Percentiles rank a stretch among this genome's conserved stretches.
These are phyloP conservation scores for Patella vulgata DNA, from an alignment of 1,140 invertebrate genomes.

Conservation along the genomic window DNA sequence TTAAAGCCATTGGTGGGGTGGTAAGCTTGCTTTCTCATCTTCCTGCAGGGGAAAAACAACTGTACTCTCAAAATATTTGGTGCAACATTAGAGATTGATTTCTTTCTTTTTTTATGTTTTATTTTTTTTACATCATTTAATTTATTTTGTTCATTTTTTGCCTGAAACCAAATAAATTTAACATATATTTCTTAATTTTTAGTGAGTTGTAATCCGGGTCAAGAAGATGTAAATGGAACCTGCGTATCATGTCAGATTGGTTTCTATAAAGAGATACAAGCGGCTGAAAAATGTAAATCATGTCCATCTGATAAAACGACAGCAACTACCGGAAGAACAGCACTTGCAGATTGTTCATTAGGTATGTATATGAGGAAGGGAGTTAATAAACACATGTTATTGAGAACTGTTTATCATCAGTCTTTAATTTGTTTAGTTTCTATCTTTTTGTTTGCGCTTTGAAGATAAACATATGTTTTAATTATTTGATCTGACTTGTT, in stretches of 20 bases:
- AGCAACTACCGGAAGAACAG: constrained; percentile 11
- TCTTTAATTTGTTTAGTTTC: background rate
- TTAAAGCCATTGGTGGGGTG: no score
- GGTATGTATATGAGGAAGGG: constrained; percentile 23
- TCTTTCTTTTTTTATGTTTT: no score
- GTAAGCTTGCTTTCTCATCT: no score
- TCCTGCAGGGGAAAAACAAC: no score
- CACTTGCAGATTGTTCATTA: constrained; percentile 16
- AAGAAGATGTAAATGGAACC: constrained; percentile 13
- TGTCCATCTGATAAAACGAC: constrained; percentile 36
- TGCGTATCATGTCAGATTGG: constrained; percentile 37
- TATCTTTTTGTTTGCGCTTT: background rate
- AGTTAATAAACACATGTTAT: no score
- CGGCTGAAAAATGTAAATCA: constrained; percentile 15
- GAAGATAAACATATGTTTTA: background rate
- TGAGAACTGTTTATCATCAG: background rate
- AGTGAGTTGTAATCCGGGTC: constrained; percentile 24
- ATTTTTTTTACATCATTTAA: no score
- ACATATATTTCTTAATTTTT: no score
- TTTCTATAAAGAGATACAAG: constrained; percentile 25
- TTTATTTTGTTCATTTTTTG: no score
- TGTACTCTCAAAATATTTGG: no score
- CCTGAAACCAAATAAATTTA: no score
- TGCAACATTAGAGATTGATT: no score
- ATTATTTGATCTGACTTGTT: no score